Conservation (phyloP, 2,113 vertebrate genomes). For the Muscicapa adusta region DNA sequence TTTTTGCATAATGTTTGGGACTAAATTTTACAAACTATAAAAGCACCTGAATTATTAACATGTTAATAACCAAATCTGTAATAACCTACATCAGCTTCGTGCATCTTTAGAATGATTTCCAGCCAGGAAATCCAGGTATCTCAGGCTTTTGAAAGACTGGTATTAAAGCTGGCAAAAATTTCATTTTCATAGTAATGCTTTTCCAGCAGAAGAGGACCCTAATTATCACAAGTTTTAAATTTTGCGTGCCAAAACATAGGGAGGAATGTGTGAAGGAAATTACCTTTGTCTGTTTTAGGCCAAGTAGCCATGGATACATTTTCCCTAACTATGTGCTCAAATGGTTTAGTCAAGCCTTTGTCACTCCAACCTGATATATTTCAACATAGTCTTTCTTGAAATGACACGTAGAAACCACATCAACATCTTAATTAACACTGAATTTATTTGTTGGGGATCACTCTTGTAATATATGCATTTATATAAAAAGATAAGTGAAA, state of each 20-base stretch:
- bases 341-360: background rate
- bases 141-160: background rate
- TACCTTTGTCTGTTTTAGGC: background rate
- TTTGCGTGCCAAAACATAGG: background rate
- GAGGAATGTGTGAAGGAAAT: background rate
- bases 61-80: background rate
- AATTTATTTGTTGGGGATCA: background rate
- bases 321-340: background rate
- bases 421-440: background rate
- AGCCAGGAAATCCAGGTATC: background rate
- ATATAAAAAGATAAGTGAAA: background rate
- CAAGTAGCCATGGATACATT: background rate
- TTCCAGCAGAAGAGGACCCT: background rate
- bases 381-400: background rate
- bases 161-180: background rate
- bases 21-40: background rate
- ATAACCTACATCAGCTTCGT: background rate
- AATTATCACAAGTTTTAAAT: background rate
- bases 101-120: background rate
- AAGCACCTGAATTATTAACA: background rate
- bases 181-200: background rate
- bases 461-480: background rate
- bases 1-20: background rate
- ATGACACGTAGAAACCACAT: background rate
- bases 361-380: background rate